phyloP scores from a whole-genome alignment of 2,113 vertebrate species.

The Oreamnos americanus region DNA sequence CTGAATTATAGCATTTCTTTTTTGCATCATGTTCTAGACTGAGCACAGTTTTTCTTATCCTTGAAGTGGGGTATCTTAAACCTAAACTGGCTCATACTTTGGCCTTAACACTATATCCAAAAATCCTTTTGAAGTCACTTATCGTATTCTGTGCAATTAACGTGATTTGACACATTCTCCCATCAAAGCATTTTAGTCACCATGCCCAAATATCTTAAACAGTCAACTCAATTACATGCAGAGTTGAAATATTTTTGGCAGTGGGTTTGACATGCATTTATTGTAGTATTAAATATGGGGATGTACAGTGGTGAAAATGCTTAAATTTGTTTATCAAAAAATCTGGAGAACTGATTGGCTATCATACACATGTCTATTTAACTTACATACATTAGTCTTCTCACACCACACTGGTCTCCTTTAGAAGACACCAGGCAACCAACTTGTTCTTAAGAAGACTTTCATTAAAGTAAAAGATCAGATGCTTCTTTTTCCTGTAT shows the following conservation, averaged over 20 bases:
- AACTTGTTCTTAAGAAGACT: background rate
- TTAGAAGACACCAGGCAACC: background rate
- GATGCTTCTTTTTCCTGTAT: background rate
- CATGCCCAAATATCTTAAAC: background rate
- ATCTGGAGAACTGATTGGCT: background rate
- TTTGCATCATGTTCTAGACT: background rate
- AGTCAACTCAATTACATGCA: background rate
- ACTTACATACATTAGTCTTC: background rate
- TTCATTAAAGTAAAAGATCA: background rate
- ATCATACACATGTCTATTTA: background rate
- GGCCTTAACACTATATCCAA: background rate
- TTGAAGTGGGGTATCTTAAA: background rate
- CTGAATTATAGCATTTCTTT: background rate
- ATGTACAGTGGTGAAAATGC: background rate
- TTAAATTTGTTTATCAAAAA: background rate
- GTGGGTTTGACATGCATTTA: background rate
- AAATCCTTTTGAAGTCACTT: background rate
- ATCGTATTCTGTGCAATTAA: background rate
- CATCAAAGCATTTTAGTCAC: background rate
- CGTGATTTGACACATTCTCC: background rate
- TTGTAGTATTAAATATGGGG: background rate
- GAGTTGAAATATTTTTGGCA: background rate
- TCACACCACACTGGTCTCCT: background rate
- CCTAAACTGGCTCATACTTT: background rate
- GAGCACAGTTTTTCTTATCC: background rate